These are phyloP conservation scores for Centruroides sculpturatus DNA, from an alignment of 1,140 invertebrate genomes.

Conservation along the genomic window DNA sequence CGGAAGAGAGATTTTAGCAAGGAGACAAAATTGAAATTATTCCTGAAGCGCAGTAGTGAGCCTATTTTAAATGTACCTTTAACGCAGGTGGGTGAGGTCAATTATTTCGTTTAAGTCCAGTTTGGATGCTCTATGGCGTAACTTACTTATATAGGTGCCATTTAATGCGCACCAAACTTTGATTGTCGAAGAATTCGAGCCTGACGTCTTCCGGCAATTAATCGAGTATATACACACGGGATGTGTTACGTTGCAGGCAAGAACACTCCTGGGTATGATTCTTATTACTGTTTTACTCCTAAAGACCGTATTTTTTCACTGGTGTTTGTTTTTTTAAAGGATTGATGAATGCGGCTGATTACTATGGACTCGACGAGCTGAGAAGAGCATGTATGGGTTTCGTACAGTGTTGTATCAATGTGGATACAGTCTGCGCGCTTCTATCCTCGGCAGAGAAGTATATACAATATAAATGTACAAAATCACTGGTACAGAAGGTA, in stretches of 20 bases:
- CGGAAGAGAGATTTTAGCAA: constrained; percentile 62
- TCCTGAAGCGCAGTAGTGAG: constrained; percentile 79
- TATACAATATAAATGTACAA: constrained; percentile 90
- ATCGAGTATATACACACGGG: constrained; percentile 84
- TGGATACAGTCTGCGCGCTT: constrained; percentile 82
- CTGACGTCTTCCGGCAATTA: constrained; percentile 83
- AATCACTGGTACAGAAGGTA: constrained; percentile 72
- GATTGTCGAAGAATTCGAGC: constrained; percentile 91
- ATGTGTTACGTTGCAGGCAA: constrained; percentile 76
- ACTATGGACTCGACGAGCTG: constrained; percentile 80
- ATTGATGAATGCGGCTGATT: constrained; percentile 92
- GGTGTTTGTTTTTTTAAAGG: constrained; percentile 37
- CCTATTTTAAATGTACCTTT: constrained; percentile 76
- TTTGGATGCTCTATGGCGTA: neutral
- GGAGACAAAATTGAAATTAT: constrained; percentile 73
- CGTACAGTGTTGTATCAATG: constrained; percentile 85
- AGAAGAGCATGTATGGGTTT: constrained; percentile 76
- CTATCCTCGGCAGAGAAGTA: constrained; percentile 81
- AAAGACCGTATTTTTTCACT: neutral
- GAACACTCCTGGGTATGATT: constrained; percentile 65
- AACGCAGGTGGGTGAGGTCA: constrained; percentile 48
- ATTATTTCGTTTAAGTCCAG: neutral
- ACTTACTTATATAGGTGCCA: constrained; percentile 44
- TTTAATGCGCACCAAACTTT: constrained; percentile 79
- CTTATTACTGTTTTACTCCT: neutral